These are phyloP conservation scores for Herpetotheres cachinnans DNA, from an alignment of 2,113 vertebrate species.

Conservation along the genomic window DNA sequence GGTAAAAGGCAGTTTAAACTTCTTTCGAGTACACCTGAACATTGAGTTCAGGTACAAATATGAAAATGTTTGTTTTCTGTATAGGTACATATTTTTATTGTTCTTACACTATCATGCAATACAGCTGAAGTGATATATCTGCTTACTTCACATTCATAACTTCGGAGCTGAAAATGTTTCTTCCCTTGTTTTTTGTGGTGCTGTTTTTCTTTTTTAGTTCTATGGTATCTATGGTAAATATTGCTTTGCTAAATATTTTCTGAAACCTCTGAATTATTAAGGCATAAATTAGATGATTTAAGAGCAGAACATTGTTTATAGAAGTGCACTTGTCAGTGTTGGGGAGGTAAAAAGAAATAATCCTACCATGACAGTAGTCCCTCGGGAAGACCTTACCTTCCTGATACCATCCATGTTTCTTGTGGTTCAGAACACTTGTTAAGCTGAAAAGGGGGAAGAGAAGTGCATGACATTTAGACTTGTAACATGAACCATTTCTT, in stretches of 20 bases:
- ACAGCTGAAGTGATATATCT: neutral
- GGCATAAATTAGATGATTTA: neutral
- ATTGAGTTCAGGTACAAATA: neutral
- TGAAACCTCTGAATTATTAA: conserved; percentile 18
- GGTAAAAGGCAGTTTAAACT: neutral
- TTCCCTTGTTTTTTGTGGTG: neutral
- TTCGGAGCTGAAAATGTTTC: neutral
- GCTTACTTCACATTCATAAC: neutral
- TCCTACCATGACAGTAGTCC: neutral
- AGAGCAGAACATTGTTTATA: neutral
- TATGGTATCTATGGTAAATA: neutral
- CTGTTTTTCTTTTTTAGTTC: neutral
- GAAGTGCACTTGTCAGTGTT: neutral
- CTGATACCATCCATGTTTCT: conserved; percentile 25
- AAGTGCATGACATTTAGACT: conserved; percentile 51
- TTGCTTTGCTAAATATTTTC: neutral
- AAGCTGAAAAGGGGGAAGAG: conserved; percentile 14
- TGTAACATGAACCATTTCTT: conserved; percentile 58
- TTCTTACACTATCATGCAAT: neutral
- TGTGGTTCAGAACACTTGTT: conserved; percentile 52
- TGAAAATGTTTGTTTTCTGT: neutral
- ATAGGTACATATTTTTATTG: neutral
- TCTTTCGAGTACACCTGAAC: neutral
- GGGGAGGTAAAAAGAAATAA: neutral
- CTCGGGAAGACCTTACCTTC: conserved; percentile 9